Percentiles rank a stretch among this genome's conserved stretches.
These are phyloP conservation scores for Tanypteryx hageni DNA, from an alignment of 2,888 invertebrate genomes.

Conservation along the genomic window DNA sequence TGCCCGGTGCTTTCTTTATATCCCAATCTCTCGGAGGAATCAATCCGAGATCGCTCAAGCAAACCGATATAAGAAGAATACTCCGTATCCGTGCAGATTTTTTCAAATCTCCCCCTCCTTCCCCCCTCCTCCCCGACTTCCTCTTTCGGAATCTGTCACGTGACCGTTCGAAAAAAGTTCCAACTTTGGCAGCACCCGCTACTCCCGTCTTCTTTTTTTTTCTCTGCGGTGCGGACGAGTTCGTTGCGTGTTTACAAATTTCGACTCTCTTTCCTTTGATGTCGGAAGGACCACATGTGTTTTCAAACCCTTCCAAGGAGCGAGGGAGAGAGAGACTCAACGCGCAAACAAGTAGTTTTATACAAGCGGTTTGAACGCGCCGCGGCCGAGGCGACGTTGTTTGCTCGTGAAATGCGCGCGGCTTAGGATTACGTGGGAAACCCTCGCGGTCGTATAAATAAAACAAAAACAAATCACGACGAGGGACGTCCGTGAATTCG, in stretches of 20 bases:
- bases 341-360: slow-evolving; percentile 13
- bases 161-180: background rate
- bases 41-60: background rate
- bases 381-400: background rate
- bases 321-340: background rate
- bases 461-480: too few relatives aligned
- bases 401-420: background rate
- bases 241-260: slow-evolving; percentile 16
- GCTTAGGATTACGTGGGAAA: background rate
- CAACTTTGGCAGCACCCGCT: slow-evolving; percentile 11
- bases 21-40: background rate
- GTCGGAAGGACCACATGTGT: slow-evolving; percentile 15
- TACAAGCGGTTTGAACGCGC: background rate
- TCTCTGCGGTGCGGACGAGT: background rate
- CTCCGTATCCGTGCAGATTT: background rate
- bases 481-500: background rate
- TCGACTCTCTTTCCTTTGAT: background rate
- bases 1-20: background rate
- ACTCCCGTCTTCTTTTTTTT: background rate
- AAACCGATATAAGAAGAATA: background rate
- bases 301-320: background rate
- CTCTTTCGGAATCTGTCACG: background rate
- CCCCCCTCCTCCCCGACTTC: background rate
- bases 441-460: background rate
- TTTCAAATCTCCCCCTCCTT: background rate